Evolutionary conservation across 2,888 invertebrate genomes (phyloP), one percentile per base, ranked within the genome.

Genomic region (Neria commutata): DNA sequence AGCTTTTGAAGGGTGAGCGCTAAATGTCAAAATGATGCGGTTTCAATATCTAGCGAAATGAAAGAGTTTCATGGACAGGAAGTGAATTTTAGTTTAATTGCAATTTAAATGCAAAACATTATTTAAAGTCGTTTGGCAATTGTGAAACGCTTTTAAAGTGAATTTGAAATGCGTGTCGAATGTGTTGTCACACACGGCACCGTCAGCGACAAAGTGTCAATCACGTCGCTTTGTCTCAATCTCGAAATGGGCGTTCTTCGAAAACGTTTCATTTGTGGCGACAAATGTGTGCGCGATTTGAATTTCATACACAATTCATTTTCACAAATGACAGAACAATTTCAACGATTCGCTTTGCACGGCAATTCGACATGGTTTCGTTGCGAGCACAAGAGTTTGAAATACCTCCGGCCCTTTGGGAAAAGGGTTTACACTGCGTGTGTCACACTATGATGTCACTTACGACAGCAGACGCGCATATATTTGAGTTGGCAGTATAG

Each of bases 231-330:
- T 70, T 69, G 70, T 70, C 61, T 66, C 67, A 65, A 63, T 67
- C 67, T 67, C 66, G 65, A 68, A 68, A 67, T 66, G 53, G 55
- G 37, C 40, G 24, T 26, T 56, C 25, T 47, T 70, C 67, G 59
- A 53, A 55, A 67, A 67, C 69, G 73, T 69, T 74, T 68, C 69
- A 75, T 73, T 76, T 73, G 64, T 66, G 55, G 66, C 57, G 56
- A 72, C 72, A 75, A 68, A 71, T 67, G 68, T 59, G 67, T 59
- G 70, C 72, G 54, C 73, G 74, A 70, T 75, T 74, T 71, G 67
- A 73, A 72, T 70, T 70, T 67, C 68, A 66, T 67, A 26, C 45
- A 56, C 74, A 71, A 68, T 62, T 73, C 56, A 40, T 19, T 63
- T 64, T 67, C 66, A 69, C 70, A 67, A 60, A 60, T 64, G 60